Evolutionary conservation across 2,797 vertebrate genomes (phyloP), one percentile per base, ranked within the genome.

Genomic region (Spheniscus humboldti): DNA sequence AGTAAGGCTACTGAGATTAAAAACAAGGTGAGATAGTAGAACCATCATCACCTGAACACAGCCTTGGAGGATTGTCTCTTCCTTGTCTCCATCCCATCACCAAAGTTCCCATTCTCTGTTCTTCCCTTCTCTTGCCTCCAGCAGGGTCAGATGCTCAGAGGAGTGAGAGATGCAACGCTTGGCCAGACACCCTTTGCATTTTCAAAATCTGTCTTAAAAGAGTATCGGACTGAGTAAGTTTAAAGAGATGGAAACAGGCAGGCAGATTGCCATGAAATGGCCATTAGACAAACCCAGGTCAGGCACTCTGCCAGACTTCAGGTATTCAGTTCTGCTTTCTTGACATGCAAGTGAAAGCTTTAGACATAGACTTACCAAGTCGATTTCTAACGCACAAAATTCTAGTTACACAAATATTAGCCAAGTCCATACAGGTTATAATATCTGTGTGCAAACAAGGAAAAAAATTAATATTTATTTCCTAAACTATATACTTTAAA

Each of bases 321-420:
- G 52, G 24, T 35, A 62, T 57, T 92, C 82, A 64, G 67, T 39
- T 90, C 74, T 10, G 6, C 72, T 88, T 83, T 14, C 39, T 25
- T 79, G 39, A 84, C 7, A 2, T 43, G 41, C 63, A 23, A 2
- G 3, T 3, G 27, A 69, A 56, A 56, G 83, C 85, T 95, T 92
- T 81, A 88, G 52, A 86, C 59, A 75, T 89, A 81, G 69, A 89
- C 72, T 76, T 41, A 83, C 64, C 64, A 90, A 95, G 76, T 43
- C n/a, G 3, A 68, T 85, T 82, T 92, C 64, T 79, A 94, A 78
- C 31, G 59, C 74, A 88, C 90, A 86, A 66, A 88, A 48, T 6
- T 89, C 62, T 80, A 92, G 71, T 83, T 78, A 50, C 56, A 76
- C 64, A 95, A 91, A 91, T 87, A 86, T 66, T 62, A 95, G 62